phyloP scores from a whole-genome alignment of 35 echinoderm and acorn worm species.

The Eucidaris tribuloides region DNA sequence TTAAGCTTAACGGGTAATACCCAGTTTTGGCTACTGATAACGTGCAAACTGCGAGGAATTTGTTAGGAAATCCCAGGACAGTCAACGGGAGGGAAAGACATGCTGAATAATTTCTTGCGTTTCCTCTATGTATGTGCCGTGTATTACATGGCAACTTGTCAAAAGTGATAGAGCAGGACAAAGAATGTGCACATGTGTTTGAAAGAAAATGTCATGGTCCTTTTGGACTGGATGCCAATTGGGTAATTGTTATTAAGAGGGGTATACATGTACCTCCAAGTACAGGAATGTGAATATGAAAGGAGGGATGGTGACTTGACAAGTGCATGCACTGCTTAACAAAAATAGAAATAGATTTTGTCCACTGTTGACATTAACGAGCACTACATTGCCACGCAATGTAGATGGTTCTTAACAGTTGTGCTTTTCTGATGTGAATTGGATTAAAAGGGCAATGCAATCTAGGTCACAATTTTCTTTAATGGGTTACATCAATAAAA shows the following conservation, averaged over 20 bases:
- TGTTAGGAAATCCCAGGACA: background rate
- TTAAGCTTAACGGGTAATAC: background rate
- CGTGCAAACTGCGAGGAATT: background rate
- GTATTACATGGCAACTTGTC: background rate
- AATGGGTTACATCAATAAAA: too few relatives aligned
- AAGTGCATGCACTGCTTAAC: too few relatives aligned
- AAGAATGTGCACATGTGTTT: background rate
- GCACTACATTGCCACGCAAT: too few relatives aligned
- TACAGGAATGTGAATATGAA: background rate
- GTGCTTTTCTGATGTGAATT: too few relatives aligned
- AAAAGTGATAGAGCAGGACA: background rate
- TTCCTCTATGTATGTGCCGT: background rate
- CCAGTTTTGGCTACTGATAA: slow-evolving; percentile 10
- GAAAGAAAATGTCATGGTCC: background rate
- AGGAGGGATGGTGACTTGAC: too few relatives aligned
- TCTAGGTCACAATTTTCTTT: too few relatives aligned
- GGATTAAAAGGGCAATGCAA: too few relatives aligned
- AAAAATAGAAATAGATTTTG: too few relatives aligned
- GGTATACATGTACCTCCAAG: background rate
- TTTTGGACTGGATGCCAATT: background rate
- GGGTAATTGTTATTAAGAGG: background rate
- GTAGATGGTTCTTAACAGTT: too few relatives aligned
- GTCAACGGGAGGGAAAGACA: background rate
- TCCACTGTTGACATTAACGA: too few relatives aligned
- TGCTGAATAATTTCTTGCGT: background rate